Evolutionary conservation across 2,797 vertebrate species (phyloP), one percentile per base, ranked within the genome.

Genomic region (Halcyon smyrnensis): DNA sequence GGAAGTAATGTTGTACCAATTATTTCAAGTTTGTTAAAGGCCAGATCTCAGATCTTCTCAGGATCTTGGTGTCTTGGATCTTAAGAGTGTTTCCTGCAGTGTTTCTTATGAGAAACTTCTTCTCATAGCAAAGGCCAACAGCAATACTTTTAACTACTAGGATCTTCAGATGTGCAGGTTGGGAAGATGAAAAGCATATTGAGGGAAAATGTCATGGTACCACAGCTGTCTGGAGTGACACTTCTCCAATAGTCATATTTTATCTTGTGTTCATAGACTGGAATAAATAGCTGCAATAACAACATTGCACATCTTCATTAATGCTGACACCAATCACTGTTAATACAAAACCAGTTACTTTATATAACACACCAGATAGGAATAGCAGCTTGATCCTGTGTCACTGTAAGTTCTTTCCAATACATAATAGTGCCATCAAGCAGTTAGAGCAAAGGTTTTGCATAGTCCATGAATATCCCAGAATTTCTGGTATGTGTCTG

Each of bases 241-340:
- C 11, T 48, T 76, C 34, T 57, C 21, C 0, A 2, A 64, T 82
- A 71, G 21, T 57, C 17, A 51, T 23, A 6, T 41, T 70, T 78
- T 86, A 75, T 60, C n/a, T 85, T 75, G 32, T 15, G 12, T 48
- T 78, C 48, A 28, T n/a, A 37, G 16, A 7, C 41, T 84, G 36
- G 28, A 85, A 48, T 51, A 83, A 67, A 64, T 14, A 78, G 8
- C 56, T 90, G 32, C 24, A 75, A 28, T 37, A 74, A 34, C 8
- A 75, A 16, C 9, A 46, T 13, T 59, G 15, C 2, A 7, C 4
- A 16, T 59, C 24, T 59, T 77, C 36, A 43, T 60, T 78, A 64
- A 60, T 28, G 83, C 6, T 3, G 4, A 15, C 11, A 7, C 37
- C 5, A 75, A 14, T 3, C 25, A 67, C 15, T 1, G 1, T 7